A percentile compares a stretch with the other conserved stretches of the same genome.
phyloP scores from a whole-genome alignment of 2,888 invertebrate species.

The Cephus spinipes region DNA sequence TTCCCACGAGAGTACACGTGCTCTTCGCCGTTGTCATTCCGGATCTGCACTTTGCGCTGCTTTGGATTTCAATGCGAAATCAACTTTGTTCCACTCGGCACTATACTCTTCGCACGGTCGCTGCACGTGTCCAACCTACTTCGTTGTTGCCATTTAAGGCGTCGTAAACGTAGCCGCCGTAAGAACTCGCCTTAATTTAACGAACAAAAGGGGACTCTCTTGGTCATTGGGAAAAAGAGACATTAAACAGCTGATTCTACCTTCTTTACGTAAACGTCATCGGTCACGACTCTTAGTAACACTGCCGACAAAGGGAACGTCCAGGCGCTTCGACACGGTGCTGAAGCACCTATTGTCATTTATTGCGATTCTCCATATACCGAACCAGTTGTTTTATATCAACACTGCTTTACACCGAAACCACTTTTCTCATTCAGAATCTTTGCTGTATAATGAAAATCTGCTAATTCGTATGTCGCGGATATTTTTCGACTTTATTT shows the following conservation, averaged over 20 bases:
- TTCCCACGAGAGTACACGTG: background rate
- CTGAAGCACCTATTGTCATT: background rate
- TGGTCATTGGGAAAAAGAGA: background rate
- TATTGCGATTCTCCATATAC: background rate
- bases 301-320: background rate
- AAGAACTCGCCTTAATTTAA: background rate
- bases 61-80: background rate
- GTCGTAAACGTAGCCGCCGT: background rate
- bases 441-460: background rate
- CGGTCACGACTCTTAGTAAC: background rate
- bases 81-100: background rate
- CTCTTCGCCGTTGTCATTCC: background rate
- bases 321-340: background rate
- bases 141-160: background rate
- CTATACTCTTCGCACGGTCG: background rate
- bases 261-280: background rate
- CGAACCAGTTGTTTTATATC: background rate
- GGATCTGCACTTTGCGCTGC: background rate
- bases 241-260: background rate
- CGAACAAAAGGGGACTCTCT: background rate
- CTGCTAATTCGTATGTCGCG: background rate
- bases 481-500: background rate
- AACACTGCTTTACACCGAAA: background rate
- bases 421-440: background rate
- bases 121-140: background rate